A percentile compares a stretch with the other conserved stretches of the same genome.
Conservation (phyloP, 2,888 invertebrate genomes). For the Tupiocoris notatus region DNA sequence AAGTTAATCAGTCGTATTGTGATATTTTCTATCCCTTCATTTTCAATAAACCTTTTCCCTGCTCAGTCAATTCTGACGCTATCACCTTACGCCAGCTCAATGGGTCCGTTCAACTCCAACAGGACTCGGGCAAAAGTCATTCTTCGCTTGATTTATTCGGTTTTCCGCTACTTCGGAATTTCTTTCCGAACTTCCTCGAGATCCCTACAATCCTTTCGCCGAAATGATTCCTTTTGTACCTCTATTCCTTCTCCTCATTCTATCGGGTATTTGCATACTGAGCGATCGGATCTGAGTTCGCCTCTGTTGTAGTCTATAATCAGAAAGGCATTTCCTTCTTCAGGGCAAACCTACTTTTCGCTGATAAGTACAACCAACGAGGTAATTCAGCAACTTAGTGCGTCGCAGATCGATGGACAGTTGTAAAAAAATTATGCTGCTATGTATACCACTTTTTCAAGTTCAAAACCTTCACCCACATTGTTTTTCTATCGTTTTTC, state of each 20-base stretch:
- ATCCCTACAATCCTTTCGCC: too few relatives aligned
- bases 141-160: not conserved
- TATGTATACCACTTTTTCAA: too few relatives aligned
- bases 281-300: not conserved
- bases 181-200: not conserved
- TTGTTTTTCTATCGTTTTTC: too few relatives aligned
- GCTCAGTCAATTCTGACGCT: not conserved
- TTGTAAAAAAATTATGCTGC: too few relatives aligned
- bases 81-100: not conserved
- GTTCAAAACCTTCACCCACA: too few relatives aligned
- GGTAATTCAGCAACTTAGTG: too few relatives aligned
- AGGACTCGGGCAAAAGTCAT: not conserved
- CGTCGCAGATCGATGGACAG: too few relatives aligned
- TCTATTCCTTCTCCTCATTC: not conserved
- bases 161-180: not conserved
- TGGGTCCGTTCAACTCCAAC: too few relatives aligned
- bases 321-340: not conserved
- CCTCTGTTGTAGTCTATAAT: not conserved
- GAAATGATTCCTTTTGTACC: not conserved
- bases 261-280: not conserved
- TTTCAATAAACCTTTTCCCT: not conserved
- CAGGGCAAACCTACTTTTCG: not conserved
- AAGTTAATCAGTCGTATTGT: too few relatives aligned
- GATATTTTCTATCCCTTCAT: not conserved
- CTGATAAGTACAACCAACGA: not conserved